Evolutionary conservation across 2,113 vertebrate genomes (phyloP), one percentile per base, ranked within the genome.

Genomic region (Hemibates koningsi): DNA sequence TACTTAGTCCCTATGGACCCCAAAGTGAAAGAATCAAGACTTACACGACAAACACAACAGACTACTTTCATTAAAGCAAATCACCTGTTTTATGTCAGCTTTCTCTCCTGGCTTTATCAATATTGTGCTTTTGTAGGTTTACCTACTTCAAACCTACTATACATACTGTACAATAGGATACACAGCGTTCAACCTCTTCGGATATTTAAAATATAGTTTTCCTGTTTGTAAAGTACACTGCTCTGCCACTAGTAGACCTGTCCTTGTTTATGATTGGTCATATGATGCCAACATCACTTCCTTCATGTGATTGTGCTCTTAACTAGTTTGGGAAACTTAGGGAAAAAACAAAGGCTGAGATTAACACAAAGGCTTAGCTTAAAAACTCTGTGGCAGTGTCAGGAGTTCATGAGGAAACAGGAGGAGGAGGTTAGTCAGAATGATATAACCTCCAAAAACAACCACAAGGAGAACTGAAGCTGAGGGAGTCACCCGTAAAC

Each of bases 121-220:
- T 41, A 68, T 21, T 6, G n/a, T 54, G 7, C 5, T 71, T 68
- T 68, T 21, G 6, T 41, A 14, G 19, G 63, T 41, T 68, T 41
- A 41, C 19, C 19, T 13, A 68, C 11, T 71, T 71, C 36, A 71
- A 21, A 21, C 12, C 66, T 71, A 24, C 12, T 71, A 9, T 9
- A 71, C 7, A 0, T 24, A 71, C 13, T 71, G 38, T 43, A 43
- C 21, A 73, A 73, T 0, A 16, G 7, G 13, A 21, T 16, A 24
- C 1, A 71, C 12, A 4, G 66, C 6, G 21, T 43, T 24, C 21
- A 73, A 45, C 38, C 8, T 73, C n/a, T 24, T 24, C 0, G 0
- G 38, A 24, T 73, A 27, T 48, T 73, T 48, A 48, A 48, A 76
- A 76, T 76, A 48, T 11, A 48, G 38, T 48, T 29, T 2, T 6